Conservation (phyloP, 2,797 vertebrate genomes). For the Pteropus rufus region DNA sequence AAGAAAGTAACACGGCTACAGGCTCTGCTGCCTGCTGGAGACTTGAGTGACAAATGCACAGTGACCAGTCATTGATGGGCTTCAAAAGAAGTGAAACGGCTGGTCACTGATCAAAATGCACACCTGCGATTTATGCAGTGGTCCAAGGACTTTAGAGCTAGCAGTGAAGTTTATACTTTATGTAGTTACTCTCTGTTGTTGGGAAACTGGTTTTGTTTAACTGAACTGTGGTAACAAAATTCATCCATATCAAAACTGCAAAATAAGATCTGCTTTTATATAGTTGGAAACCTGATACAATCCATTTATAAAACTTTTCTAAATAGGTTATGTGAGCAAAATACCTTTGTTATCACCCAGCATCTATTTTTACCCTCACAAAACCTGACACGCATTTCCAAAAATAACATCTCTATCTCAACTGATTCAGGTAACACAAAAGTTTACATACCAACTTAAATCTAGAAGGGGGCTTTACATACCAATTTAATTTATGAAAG, state of each 20-base stretch:
- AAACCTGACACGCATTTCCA: constrained; percentile 10
- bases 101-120: not conserved
- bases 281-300: not conserved
- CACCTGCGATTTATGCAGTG: not conserved
- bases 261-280: not conserved
- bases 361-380: constrained; percentile 3
- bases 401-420: constrained; percentile 9
- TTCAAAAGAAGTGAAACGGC: not conserved
- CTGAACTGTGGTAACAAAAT: not conserved
- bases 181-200: not conserved
- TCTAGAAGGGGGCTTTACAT: not conserved
- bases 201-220: not conserved
- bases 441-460: not conserved
- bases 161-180: not conserved
- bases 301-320: constrained; percentile 12
- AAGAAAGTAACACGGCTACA: not conserved
- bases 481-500: not conserved
- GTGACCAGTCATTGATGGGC: not conserved
- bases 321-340: constrained; percentile 30
- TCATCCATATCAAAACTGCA: not conserved
- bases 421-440: not conserved
- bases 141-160: not conserved
- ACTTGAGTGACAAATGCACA: not conserved
- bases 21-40: not conserved
- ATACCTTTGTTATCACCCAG: not conserved